These are phyloP conservation scores for Antitype chi DNA, from an alignment of 2,888 invertebrate genomes.

Conservation along the genomic window DNA sequence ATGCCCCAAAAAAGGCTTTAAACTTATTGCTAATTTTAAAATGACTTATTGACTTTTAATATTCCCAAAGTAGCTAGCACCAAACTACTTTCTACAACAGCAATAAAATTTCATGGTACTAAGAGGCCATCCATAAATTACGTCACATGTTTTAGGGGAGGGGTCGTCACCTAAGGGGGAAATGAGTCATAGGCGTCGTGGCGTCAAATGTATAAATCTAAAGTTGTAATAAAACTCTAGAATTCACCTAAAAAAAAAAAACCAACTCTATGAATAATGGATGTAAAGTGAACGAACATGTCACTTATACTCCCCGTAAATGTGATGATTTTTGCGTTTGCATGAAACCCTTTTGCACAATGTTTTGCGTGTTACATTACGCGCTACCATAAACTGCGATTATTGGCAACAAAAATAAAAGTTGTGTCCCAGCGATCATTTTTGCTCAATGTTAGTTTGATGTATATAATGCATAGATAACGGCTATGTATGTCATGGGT, in stretches of 20 bases:
- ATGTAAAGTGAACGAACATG: not conserved
- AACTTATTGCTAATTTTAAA: constrained; percentile 11
- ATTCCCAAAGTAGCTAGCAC: not conserved
- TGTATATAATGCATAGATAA: not conserved
- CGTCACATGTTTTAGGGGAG: too few relatives aligned
- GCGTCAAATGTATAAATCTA: not conserved
- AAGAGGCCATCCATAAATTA: not conserved
- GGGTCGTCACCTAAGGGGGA: not conserved
- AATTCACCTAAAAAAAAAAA: not conserved
- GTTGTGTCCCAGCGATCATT: not conserved
- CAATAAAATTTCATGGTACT: constrained; percentile 54
- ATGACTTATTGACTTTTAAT: not conserved
- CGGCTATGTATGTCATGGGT: too few relatives aligned
- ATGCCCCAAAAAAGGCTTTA: constrained; percentile 35
- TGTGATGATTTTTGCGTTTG: not conserved
- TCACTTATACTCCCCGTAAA: not conserved
- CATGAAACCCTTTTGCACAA: not conserved
- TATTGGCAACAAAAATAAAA: not conserved
- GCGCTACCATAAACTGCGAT: not conserved
- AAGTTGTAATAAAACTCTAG: not conserved
- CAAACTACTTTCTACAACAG: constrained; percentile 14
- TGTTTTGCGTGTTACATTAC: not conserved
- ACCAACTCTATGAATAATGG: not conserved
- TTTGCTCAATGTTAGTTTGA: not conserved
- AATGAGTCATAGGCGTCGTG: not conserved